Conservation (phyloP, 2,797 vertebrate genomes). For the Syngnathus rostellatus region DNA sequence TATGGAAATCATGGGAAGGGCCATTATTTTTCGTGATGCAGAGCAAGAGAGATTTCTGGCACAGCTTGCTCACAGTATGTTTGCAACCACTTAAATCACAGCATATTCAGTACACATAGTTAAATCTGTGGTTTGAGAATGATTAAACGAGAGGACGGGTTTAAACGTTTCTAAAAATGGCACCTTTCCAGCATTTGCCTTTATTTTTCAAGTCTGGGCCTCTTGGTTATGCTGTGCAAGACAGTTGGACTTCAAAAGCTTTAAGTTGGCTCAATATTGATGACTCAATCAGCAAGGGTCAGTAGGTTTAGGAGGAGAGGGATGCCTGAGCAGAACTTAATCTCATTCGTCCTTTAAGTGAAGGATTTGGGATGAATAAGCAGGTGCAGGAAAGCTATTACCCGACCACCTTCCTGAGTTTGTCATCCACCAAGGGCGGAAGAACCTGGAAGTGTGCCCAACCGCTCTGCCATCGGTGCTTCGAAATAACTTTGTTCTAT, state of each 20-base stretch:
- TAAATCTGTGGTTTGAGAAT: constrained; percentile 19
- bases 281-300: constrained; percentile 64
- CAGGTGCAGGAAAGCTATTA: constrained; percentile 60
- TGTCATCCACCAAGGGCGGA: constrained; percentile 63
- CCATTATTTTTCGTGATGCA: not conserved
- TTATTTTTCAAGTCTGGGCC: constrained; percentile 58
- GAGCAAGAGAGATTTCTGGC: constrained; percentile 34
- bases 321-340: constrained; percentile 59
- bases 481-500: too few relatives aligned
- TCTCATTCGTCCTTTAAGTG: constrained; percentile 62
- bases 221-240: constrained; percentile 35
- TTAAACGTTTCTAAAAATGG: constrained; percentile 37
- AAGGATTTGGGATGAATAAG: constrained; percentile 67
- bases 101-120: constrained; percentile 24
- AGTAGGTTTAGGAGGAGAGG: constrained; percentile 50
- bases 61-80: constrained; percentile 29
- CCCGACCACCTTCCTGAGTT: constrained; percentile 43
- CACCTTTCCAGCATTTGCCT: constrained; percentile 56
- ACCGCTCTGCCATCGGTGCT: too few relatives aligned
- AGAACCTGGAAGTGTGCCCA: constrained; percentile 36
- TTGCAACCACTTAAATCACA: constrained; percentile 49
- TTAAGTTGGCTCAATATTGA: constrained; percentile 50
- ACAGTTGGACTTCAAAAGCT: constrained; percentile 37
- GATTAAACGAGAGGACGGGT: constrained; percentile 8
- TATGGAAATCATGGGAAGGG: too few relatives aligned